These are phyloP conservation scores for Otus scops DNA, from an alignment of 2,797 vertebrate genomes.

Conservation along the genomic window DNA sequence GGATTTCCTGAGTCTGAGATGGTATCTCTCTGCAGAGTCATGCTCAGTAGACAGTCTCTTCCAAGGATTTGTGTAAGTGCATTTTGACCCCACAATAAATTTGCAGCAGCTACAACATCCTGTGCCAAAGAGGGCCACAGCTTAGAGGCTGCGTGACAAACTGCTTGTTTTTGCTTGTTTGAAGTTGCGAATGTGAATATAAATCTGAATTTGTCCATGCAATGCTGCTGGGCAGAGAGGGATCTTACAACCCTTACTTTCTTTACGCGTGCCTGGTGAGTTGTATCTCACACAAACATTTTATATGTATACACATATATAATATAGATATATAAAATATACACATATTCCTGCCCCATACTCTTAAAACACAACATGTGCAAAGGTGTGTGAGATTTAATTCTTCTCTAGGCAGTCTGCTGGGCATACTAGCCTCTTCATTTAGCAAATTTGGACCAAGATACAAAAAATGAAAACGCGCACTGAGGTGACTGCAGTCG, in stretches of 20 bases:
- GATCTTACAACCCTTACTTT: neutral
- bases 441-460: neutral
- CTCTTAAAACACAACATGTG: neutral
- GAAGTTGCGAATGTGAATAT: neutral
- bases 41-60: neutral
- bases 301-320: rapidly evolving
- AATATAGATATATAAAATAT: neutral
- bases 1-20: neutral
- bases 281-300: neutral
- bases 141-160: neutral
- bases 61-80: neutral
- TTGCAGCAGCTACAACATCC: neutral
- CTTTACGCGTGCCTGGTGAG: neutral
- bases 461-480: neutral
- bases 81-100: neutral
- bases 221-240: neutral
- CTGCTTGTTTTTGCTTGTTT: neutral
- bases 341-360: neutral
- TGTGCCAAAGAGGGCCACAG: neutral
- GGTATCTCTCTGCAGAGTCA: neutral
- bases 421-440: neutral
- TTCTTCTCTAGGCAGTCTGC: neutral
- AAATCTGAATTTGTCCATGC: neutral
- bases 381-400: neutral
- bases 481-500: neutral